Conservation (phyloP, 2,113 vertebrate genomes). For the Nyctereutes procyonoides region DNA sequence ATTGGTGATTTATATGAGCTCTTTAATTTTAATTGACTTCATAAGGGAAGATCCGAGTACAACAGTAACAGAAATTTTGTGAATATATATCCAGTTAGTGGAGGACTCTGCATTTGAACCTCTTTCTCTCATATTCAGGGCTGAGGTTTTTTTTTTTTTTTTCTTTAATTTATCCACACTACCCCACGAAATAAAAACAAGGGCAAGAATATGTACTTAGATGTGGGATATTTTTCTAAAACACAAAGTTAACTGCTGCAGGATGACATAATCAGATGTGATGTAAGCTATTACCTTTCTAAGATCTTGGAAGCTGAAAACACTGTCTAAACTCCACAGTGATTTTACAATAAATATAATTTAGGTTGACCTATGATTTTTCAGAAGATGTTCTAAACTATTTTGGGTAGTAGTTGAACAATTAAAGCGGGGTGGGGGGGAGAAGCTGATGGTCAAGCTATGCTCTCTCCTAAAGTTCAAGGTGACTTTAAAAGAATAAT, state of each 20-base stretch:
- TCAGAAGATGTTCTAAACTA: background rate
- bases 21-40: background rate
- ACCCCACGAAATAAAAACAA: background rate
- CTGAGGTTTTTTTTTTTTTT: background rate
- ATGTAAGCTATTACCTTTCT: background rate
- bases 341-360: background rate
- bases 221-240: background rate
- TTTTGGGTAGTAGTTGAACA: background rate
- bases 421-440: background rate
- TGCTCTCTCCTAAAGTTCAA: background rate
- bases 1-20: background rate
- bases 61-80: background rate
- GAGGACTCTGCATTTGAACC: background rate
- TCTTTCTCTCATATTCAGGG: background rate
- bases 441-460: background rate
- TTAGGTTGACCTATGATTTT: background rate
- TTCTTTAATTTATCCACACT: background rate
- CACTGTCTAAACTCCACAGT: background rate
- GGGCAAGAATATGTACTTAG: background rate
- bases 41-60: background rate
- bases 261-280: background rate
- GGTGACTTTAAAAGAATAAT: background rate
- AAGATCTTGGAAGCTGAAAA: background rate
- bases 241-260: background rate
- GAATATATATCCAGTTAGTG: background rate